Conservation (phyloP, 2,113 vertebrate genomes). For the Pao palembangensis region DNA sequence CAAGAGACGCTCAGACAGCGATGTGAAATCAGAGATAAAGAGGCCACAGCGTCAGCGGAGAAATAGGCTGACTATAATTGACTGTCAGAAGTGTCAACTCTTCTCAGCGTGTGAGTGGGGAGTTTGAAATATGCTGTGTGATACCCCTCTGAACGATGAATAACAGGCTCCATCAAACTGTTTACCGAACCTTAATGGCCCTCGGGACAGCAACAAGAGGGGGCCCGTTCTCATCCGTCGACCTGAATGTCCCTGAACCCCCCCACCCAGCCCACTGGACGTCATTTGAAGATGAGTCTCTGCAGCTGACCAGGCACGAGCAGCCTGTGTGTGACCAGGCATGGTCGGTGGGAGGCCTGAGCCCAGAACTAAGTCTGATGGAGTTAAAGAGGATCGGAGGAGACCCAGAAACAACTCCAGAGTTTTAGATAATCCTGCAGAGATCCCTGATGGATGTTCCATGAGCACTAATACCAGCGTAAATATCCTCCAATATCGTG, state of each 20-base stretch:
- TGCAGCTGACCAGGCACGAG: conserved; percentile 5
- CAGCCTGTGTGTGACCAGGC: conserved; percentile 31
- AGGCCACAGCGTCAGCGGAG: conserved; percentile 28
- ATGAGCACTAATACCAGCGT: conserved; percentile 21
- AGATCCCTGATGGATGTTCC: conserved; percentile 11
- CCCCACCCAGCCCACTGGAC: background rate
- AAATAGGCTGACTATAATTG: conserved; percentile 44
- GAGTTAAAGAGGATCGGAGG: conserved; percentile 46
- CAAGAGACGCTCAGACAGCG: conserved; percentile 15
- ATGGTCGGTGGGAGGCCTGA: conserved; percentile 33
- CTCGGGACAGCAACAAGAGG: background rate
- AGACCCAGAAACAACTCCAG: conserved; percentile 43
- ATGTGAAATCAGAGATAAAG: conserved; percentile 29
- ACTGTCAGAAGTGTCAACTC: conserved; percentile 47
- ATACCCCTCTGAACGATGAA: conserved; percentile 34
- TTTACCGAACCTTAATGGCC: background rate
- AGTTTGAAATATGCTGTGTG: conserved; percentile 32
- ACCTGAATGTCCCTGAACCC: background rate
- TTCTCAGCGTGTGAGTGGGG: conserved; percentile 40
- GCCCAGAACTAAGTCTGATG: conserved; percentile 17
- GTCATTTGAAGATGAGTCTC: conserved; percentile 10
- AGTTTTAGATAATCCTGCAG: conserved; percentile 41
- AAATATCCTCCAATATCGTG: conserved; percentile 9
- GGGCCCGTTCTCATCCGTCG: background rate
- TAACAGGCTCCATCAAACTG: conserved; percentile 22